phyloP scores from a whole-genome alignment of 1,140 invertebrate species.

The Rhagoletis pomonella region DNA sequence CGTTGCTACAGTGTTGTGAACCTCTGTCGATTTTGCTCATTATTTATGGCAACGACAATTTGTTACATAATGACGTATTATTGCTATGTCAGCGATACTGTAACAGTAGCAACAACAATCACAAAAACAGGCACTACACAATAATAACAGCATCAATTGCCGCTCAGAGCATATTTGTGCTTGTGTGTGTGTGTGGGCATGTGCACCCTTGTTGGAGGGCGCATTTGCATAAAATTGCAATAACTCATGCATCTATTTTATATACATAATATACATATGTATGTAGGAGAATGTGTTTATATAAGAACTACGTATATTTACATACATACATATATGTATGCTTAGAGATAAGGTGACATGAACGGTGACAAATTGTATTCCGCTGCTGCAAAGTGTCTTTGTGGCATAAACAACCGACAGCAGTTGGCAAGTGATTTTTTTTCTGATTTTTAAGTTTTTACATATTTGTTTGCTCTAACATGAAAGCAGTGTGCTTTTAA shows the following conservation, averaged over 20 bases:
- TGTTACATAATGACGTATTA: slow-evolving; percentile 48
- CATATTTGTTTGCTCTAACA: neutral
- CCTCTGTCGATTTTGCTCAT: neutral
- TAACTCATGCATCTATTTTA: slow-evolving; percentile 48
- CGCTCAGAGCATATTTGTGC: neutral
- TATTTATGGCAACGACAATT: slow-evolving; percentile 50
- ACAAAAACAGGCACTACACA: neutral
- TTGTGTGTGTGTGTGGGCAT: neutral
- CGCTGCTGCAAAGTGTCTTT: neutral
- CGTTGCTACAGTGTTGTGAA: neutral
- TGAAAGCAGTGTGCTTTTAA: no score
- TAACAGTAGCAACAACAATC: slow-evolving; percentile 20
- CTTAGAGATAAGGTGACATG: neutral
- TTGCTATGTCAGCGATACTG: slow-evolving; percentile 37
- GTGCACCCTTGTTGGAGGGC: neutral
- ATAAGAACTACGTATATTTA: neutral
- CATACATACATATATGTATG: no score
- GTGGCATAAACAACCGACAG: neutral
- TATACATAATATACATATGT: neutral
- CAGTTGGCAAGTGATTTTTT: neutral
- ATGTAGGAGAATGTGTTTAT: neutral
- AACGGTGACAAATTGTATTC: slow-evolving; percentile 14
- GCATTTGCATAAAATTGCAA: slow-evolving; percentile 49
- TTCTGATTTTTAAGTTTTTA: neutral
- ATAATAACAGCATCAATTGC: slow-evolving; percentile 17